A percentile compares a stretch with the other conserved stretches of the same genome.
Evolutionary conservation across 2,797 vertebrate species (phyloP).

Genomic region (Pempheris klunzingeri): DNA sequence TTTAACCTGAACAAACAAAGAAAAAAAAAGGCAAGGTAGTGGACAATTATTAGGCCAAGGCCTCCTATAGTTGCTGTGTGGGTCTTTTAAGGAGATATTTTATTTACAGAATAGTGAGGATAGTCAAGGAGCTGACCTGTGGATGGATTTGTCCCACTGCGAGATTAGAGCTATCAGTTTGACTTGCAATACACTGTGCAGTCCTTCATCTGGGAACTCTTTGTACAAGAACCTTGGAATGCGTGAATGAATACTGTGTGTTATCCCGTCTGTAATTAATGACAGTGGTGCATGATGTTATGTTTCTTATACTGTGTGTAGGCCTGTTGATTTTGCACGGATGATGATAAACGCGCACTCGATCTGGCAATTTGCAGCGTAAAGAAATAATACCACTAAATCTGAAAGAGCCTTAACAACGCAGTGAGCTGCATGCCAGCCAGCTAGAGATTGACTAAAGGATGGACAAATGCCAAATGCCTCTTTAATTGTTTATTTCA

Average conservation of each 20-base stretch:
- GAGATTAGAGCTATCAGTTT: slow-evolving; percentile 35
- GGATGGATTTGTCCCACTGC: slow-evolving; percentile 35
- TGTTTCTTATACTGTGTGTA: neutral
- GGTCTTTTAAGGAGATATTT: slow-evolving; percentile 21
- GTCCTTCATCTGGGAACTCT: too few relatives aligned
- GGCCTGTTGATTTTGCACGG: slow-evolving; percentile 13
- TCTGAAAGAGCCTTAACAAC: neutral
- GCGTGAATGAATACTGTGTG: too few relatives aligned
- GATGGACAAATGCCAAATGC: slow-evolving; percentile 21
- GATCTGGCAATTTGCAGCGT: neutral
- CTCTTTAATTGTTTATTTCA: slow-evolving; percentile 53
- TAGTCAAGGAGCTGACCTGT: slow-evolving; percentile 24
- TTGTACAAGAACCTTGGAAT: too few relatives aligned
- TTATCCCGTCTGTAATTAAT: too few relatives aligned
- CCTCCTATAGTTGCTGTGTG: slow-evolving; percentile 1
- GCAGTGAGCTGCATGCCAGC: neutral
- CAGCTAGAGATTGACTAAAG: neutral
- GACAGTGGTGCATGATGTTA: neutral
- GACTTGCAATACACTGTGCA: slow-evolving; percentile 4
- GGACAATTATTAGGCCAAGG: too few relatives aligned
- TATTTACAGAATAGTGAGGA: slow-evolving; percentile 14
- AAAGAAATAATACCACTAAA: slow-evolving; percentile 21
- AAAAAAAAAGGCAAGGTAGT: slow-evolving; percentile 4
- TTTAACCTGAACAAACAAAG: neutral
- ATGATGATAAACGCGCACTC: slow-evolving; percentile 5